A percentile compares a stretch with the other conserved stretches of the same genome.
phyloP scores from a whole-genome alignment of 1,140 invertebrate genomes.

The Trachymyrmex septentrionalis region DNA sequence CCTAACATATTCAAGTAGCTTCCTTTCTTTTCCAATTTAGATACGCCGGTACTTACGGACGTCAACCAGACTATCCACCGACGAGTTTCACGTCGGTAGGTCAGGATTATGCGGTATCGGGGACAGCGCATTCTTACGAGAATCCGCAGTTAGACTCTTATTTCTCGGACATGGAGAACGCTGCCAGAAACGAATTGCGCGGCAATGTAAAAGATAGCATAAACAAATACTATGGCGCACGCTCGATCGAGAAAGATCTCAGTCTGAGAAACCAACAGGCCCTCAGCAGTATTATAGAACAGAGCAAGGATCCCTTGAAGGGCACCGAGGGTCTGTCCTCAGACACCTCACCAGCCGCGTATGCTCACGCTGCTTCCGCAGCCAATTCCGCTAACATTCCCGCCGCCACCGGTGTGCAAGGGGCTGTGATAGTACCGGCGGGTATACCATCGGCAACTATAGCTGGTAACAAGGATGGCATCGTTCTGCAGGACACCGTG shows the following conservation, averaged over 20 bases:
- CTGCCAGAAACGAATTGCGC: constrained; percentile 6
- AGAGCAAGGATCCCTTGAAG: constrained; percentile 31
- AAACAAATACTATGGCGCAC: constrained; percentile 58
- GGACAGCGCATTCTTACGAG: constrained; percentile 36
- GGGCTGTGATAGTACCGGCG: constrained; percentile 46
- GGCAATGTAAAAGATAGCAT: constrained; percentile 25
- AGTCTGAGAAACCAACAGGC: constrained; percentile 30
- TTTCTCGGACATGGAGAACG: constrained; percentile 54
- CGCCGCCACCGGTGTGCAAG: not conserved
- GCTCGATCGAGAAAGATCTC: constrained; percentile 65
- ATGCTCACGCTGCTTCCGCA: not conserved
- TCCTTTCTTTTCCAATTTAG: constrained; percentile 23
- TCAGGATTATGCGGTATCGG: constrained; percentile 40
- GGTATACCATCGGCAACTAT: constrained; percentile 71
- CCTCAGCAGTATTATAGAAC: not conserved
- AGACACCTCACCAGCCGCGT: not conserved
- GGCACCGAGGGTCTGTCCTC: not conserved
- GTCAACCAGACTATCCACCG: constrained; percentile 34
- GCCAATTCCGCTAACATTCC: not conserved
- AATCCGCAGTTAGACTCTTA: constrained; percentile 9
- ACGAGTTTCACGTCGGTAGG: constrained; percentile 27
- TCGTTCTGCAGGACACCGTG: constrained; percentile 79
- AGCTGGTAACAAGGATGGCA: constrained; percentile 69
- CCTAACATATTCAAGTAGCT: not conserved
- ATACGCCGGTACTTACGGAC: constrained; percentile 7